Evolutionary conservation across 1,140 invertebrate genomes (phyloP), one percentile per base, ranked within the genome.

Genomic region (Philotrypesis tridentata): DNA sequence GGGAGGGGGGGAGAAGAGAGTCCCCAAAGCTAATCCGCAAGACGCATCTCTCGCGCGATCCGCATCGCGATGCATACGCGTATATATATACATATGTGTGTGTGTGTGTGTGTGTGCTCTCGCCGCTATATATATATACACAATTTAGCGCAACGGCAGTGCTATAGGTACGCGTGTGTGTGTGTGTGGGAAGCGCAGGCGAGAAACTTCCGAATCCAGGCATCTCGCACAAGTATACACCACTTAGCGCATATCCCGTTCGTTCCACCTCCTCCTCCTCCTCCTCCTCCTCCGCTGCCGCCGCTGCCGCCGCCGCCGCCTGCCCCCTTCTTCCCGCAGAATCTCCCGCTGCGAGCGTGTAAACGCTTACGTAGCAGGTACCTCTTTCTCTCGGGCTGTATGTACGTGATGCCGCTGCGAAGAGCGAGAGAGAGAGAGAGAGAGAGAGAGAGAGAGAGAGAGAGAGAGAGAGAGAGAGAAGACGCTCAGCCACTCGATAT

Each of bases 311-410:
- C 55, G 40, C 31, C 37, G 60, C 40, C 76, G 33, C 33, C 33
- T 40, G 11, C 8, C 25, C 17, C n/a, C n/a, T 37, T 25, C 63
- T n/a, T 61, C 48, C 48, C 48, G 48, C 48, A 55, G 48, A 17
- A 55, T 55, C 48, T 65, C 61, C 27, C 61, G 61, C 61, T 55
- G 40, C 61, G 48, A 55, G 60, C 65, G 75, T 82, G 82, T 86
- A 85, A 85, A 84, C 85, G 82, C 85, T 86, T 84, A 84, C 79
- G 77, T 80, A 85, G 83, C 83, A 84, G 85, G 83, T 85, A 85
- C 76, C 82, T 85, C 61, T 81, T 75, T 61, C 63, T 81, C 63
- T 63, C 61, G 14, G 21, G 25, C 27, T 80, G 65, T 40, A 43
- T 29, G 31, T 68, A 78, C 75, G 61, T 23, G n/a, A n/a, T n/a